Evolutionary conservation across 2,888 invertebrate species (phyloP).

Genomic region (Phengaris arion): DNA sequence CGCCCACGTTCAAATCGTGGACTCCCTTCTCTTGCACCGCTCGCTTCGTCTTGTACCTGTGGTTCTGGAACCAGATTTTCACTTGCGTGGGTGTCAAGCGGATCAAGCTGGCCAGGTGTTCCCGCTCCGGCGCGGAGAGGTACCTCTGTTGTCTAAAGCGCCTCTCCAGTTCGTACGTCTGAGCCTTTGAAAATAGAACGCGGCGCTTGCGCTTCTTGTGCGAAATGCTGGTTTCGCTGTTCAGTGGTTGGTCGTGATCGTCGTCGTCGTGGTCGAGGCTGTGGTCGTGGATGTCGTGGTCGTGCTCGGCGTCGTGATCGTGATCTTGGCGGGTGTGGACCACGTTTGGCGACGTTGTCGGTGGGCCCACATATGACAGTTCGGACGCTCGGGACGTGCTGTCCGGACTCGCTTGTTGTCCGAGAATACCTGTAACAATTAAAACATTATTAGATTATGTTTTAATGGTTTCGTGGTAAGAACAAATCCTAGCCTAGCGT

Average conservation of each 20-base stretch:
- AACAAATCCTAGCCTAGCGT: too few species aligned
- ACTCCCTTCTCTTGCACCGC: slow-evolving; percentile 95
- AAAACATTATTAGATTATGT: slow-evolving; percentile 13
- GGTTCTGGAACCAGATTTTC: slow-evolving; percentile 99
- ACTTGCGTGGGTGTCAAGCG: slow-evolving; percentile 98
- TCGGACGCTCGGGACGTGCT: slow-evolving; percentile 93
- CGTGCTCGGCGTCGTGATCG: slow-evolving; percentile 59
- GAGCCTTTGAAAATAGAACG: slow-evolving; percentile 97
- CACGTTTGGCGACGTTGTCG: slow-evolving; percentile 62
- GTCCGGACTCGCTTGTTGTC: slow-evolving; percentile 90
- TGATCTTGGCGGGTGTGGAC: slow-evolving; percentile 57
- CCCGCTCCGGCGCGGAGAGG: slow-evolving; percentile 97
- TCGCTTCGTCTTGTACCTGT: slow-evolving; percentile 99
- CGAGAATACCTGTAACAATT: slow-evolving; percentile 64
- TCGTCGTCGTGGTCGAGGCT: slow-evolving; percentile 82
- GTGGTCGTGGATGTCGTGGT: slow-evolving; percentile 76
- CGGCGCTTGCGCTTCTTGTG: slow-evolving; percentile 96
- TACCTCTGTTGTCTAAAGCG: slow-evolving; percentile 97
- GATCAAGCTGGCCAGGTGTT: slow-evolving; percentile 96
- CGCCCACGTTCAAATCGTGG: slow-evolving; percentile 83
- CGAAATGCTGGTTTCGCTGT: slow-evolving; percentile 68
- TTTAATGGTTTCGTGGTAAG: too few species aligned
- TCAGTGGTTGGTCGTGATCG: slow-evolving; percentile 65
- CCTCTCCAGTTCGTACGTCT: slow-evolving; percentile 96
- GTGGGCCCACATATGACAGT: slow-evolving; percentile 77